Evolutionary conservation across 1,140 invertebrate genomes (phyloP).

Genomic region (Brachionus koreanus): DNA sequence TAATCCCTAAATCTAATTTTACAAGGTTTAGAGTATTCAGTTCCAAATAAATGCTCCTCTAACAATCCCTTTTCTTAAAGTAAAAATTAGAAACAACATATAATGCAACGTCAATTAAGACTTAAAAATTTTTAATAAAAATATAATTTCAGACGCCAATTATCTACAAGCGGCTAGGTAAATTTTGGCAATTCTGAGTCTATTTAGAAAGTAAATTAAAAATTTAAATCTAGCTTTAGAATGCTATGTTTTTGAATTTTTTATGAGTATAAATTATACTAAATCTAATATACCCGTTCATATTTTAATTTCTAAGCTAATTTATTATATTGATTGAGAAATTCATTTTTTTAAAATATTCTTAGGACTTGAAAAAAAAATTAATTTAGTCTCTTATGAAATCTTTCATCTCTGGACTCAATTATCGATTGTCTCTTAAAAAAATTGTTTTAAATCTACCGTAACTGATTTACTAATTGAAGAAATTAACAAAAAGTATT

Average conservation of each 20-base stretch:
- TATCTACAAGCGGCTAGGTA: too few relatives aligned
- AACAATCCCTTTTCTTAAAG: too few relatives aligned
- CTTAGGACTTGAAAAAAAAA: background rate
- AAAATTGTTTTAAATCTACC: too few relatives aligned
- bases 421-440: too few relatives aligned
- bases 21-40: background rate
- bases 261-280: background rate
- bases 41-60: too few relatives aligned
- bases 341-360: background rate
- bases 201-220: background rate
- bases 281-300: background rate
- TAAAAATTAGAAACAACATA: too few relatives aligned
- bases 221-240: background rate
- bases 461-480: background rate
- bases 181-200: background rate
- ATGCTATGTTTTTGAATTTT: background rate
- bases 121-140: too few relatives aligned
- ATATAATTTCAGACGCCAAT: too few relatives aligned
- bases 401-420: background rate
- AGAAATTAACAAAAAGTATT: background rate
- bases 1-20: background rate
- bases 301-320: background rate
- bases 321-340: background rate
- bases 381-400: background rate
- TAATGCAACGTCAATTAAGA: too few relatives aligned